Evolutionary conservation across 2,888 invertebrate genomes (phyloP).

Genomic region (Leucophora obtusa): DNA sequence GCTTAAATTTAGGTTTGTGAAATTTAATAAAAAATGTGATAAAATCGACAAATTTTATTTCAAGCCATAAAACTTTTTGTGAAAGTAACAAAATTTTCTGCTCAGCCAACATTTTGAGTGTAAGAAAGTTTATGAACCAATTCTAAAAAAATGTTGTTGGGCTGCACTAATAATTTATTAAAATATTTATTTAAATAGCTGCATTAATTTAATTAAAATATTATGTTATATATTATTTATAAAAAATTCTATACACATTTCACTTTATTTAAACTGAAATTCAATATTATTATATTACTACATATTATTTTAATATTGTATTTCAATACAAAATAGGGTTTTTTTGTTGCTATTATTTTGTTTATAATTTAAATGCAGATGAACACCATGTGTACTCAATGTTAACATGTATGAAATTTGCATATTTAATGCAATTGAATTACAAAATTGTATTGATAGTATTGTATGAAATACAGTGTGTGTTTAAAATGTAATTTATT

Average conservation of each 20-base stretch:
- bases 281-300: no score
- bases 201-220: neutral
- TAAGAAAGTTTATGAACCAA: no score
- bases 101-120: no score
- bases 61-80: no score
- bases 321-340: neutral
- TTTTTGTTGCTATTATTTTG: neutral
- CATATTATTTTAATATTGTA: neutral
- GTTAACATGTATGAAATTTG: conserved; percentile 44
- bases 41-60: no score
- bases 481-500: neutral
- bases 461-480: neutral
- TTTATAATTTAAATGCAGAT: conserved; percentile 46
- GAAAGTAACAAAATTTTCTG: no score
- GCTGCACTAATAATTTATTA: neutral
- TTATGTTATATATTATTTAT: neutral
- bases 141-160: no score
- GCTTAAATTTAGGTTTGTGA: no score
- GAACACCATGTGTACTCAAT: conserved; percentile 27
- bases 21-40: no score
- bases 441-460: conserved; percentile 24
- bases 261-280: neutral
- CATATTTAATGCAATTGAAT: conserved; percentile 58
- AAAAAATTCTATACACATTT: neutral
- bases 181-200: neutral